These are phyloP conservation scores for Andrena bicolor DNA, from an alignment of 2,888 invertebrate species.

Conservation along the genomic window DNA sequence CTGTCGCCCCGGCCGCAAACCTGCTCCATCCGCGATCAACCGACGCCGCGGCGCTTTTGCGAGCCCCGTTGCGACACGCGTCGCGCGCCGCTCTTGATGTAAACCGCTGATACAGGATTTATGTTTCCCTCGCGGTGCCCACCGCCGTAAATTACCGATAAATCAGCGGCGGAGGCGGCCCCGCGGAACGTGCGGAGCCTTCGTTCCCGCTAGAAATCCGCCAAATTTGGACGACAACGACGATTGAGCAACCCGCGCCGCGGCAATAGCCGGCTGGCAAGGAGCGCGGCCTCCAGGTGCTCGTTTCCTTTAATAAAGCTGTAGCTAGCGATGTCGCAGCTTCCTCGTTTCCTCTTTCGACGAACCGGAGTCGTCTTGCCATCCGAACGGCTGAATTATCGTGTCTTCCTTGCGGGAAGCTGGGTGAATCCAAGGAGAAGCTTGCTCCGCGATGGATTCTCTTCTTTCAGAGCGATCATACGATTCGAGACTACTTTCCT, in stretches of 20 bases:
- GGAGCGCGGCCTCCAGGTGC: not conserved
- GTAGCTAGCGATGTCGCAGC: conserved; percentile 18
- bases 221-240: conserved; percentile 67
- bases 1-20: conserved; percentile 57
- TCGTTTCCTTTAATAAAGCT: conserved; percentile 47
- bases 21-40: conserved; percentile 62
- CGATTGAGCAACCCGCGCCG: conserved; percentile 33
- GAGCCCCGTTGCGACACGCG: conserved; percentile 69
- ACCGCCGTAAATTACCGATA: conserved; percentile 65
- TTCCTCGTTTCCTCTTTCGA: conserved; percentile 9
- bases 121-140: conserved; percentile 63
- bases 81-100: conserved; percentile 68
- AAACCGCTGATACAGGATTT: conserved; percentile 71
- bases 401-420: not conserved
- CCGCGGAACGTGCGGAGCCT: conserved; percentile 19
- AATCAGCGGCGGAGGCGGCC: conserved; percentile 65
- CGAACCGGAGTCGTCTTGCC: conserved; percentile 28
- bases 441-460: not conserved
- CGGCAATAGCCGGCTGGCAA: conserved; percentile 12
- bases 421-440: not conserved
- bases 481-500: no score
- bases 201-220: conserved; percentile 60
- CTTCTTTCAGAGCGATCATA: not conserved
- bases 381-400: conserved; percentile 3
- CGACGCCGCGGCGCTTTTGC: conserved; percentile 32